phyloP scores from a whole-genome alignment of 2,797 vertebrate species.

The Cuniculus paca region DNA sequence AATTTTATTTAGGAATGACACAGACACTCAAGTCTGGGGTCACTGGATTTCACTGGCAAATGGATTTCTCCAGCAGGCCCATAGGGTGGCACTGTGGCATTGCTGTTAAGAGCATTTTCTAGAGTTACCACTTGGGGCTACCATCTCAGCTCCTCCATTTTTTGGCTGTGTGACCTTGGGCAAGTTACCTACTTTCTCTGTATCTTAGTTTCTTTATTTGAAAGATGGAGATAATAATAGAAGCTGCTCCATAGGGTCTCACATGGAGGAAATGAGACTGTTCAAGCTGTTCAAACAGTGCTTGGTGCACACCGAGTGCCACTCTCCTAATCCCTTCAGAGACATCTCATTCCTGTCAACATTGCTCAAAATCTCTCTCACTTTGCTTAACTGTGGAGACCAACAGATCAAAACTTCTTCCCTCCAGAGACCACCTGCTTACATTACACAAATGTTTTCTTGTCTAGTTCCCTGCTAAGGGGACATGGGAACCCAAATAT shows the following conservation, averaged over 20 bases:
- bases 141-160: background rate
- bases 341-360: background rate
- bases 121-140: background rate
- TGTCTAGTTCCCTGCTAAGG: background rate
- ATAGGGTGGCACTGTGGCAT: constrained; percentile 72
- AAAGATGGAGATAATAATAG: background rate
- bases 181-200: constrained; percentile 53
- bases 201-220: constrained; percentile 52
- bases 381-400: background rate
- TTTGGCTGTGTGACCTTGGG: constrained; percentile 65
- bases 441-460: background rate
- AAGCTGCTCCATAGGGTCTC: background rate
- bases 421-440: background rate
- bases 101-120: background rate
- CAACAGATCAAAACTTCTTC: background rate
- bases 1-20: background rate
- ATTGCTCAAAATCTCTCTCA: background rate
- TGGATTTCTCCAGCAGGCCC: constrained; percentile 51
- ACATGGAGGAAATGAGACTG: background rate
- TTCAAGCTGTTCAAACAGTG: background rate
- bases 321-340: background rate
- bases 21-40: background rate
- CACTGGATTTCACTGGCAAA: background rate
- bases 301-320: background rate
- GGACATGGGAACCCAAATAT: background rate